A percentile compares a stretch with the other conserved stretches of the same genome.
Conservation (phyloP, 1,140 invertebrate genomes). For the Nylanderia fulva region DNA sequence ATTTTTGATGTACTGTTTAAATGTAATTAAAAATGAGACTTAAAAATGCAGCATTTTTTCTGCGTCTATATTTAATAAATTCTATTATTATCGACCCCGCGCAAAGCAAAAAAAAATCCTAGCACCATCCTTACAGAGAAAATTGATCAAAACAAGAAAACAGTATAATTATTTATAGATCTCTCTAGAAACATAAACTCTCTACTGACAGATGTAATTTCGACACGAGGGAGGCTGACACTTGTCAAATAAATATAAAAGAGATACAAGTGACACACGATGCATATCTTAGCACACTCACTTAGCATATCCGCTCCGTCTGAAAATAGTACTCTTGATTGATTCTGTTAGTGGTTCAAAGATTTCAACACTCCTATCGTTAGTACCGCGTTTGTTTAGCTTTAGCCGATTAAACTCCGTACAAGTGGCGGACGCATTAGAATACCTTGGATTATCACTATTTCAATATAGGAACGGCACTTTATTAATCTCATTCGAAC, state of each 20-base stretch:
- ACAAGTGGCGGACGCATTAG: not conserved
- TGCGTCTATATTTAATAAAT: not conserved
- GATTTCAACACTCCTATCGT: slow-evolving; percentile 1
- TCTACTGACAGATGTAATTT: slow-evolving; percentile 26
- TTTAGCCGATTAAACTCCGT: not conserved
- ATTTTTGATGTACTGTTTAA: too few relatives aligned
- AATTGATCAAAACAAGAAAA: not conserved
- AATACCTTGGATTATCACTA: not conserved
- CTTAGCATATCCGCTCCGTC: slow-evolving; percentile 17
- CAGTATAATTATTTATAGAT: slow-evolving; percentile 36
- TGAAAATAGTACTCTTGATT: slow-evolving; percentile 26
- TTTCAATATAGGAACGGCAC: not conserved
- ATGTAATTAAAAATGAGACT: too few relatives aligned
- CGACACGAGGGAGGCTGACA: not conserved
- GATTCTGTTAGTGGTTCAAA: slow-evolving; percentile 14
- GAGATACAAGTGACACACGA: slow-evolving; percentile 14
- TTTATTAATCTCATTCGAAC: not conserved
- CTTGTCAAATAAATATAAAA: slow-evolving; percentile 22
- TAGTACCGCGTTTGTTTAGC: not conserved
- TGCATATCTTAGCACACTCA: not conserved
- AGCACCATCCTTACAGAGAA: too few relatives aligned
- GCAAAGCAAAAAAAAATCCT: too few relatives aligned
- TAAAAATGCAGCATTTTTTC: too few relatives aligned
- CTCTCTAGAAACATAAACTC: slow-evolving; percentile 27
- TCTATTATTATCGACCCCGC: not conserved